Conservation (phyloP, 2,888 invertebrate species). For the Heliconius hortense region DNA sequence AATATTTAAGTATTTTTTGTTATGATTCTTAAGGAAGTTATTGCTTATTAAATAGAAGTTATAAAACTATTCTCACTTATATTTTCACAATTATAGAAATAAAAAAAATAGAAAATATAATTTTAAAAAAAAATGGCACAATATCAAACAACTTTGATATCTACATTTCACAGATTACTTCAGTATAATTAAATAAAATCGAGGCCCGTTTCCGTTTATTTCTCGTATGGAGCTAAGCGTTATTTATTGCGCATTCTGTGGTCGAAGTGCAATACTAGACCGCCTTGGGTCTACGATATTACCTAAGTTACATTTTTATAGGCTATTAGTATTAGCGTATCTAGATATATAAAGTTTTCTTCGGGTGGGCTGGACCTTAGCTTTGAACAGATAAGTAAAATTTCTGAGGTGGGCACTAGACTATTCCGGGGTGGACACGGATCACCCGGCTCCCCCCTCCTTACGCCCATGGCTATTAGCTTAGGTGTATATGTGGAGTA, state of each 20-base stretch:
- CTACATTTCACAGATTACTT: constrained; percentile 7
- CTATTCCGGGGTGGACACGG: no score
- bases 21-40: no score
- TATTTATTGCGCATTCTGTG: constrained; percentile 18
- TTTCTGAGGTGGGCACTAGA: no score
- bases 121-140: neutral
- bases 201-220: constrained; percentile 29
- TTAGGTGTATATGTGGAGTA: neutral
- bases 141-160: neutral
- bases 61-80: neutral
- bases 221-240: constrained; percentile 17
- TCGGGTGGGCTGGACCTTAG: no score
- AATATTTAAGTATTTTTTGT: no score
- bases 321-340: neutral
- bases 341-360: no score
- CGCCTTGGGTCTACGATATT: constrained; percentile 23
- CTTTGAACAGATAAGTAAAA: no score
- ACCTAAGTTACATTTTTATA: constrained; percentile 13
- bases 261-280: constrained; percentile 15
- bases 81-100: neutral
- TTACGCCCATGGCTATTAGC: no score
- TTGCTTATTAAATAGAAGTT: no score
- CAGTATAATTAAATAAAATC: constrained; percentile 13
- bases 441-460: no score
- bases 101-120: neutral